Conservation (phyloP, 2,113 vertebrate genomes). For the Actenoides hombroni region DNA sequence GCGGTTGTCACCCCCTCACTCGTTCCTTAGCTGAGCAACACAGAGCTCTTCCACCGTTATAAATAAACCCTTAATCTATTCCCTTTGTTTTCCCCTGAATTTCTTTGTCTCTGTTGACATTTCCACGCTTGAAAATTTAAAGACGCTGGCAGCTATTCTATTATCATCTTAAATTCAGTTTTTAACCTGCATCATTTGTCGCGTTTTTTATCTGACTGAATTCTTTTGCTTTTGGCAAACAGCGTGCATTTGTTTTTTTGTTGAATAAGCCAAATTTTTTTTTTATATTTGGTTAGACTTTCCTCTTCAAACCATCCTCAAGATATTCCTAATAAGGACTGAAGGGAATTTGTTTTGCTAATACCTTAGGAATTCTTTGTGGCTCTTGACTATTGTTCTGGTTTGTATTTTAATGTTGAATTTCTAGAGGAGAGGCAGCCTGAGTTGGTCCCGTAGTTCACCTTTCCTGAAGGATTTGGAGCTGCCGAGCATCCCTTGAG, state of each 20-base stretch:
- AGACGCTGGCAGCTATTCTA: slow-evolving; percentile 38
- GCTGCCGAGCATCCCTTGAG: neutral
- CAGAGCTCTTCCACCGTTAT: neutral
- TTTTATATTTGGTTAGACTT: slow-evolving; percentile 53
- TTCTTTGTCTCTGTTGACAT: slow-evolving; percentile 61
- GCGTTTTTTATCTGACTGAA: slow-evolving; percentile 30
- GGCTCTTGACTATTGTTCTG: slow-evolving; percentile 47
- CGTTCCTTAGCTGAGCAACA: neutral
- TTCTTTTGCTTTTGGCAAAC: slow-evolving; percentile 52
- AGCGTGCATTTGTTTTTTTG: fast-evolving
- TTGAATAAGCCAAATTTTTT: slow-evolving; percentile 38
- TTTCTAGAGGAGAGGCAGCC: slow-evolving; percentile 1
- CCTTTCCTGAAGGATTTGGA: slow-evolving; percentile 10
- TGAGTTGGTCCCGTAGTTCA: neutral
- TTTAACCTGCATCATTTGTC: slow-evolving; percentile 49
- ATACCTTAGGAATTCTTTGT: slow-evolving; percentile 58
- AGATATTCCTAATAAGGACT: slow-evolving; percentile 62
- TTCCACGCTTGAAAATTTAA: slow-evolving; percentile 47
- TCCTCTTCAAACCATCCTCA: slow-evolving; percentile 25
- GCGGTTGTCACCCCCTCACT: neutral
- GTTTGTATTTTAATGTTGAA: slow-evolving; percentile 20
- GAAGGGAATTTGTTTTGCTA: slow-evolving; percentile 65
- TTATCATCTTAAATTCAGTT: slow-evolving; percentile 43
- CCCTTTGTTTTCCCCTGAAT: slow-evolving; percentile 50
- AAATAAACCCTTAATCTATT: slow-evolving; percentile 48